Percentiles rank a stretch among this genome's conserved stretches.
Conservation (phyloP, 2,797 vertebrate species). For the Heliangelus exortis region DNA sequence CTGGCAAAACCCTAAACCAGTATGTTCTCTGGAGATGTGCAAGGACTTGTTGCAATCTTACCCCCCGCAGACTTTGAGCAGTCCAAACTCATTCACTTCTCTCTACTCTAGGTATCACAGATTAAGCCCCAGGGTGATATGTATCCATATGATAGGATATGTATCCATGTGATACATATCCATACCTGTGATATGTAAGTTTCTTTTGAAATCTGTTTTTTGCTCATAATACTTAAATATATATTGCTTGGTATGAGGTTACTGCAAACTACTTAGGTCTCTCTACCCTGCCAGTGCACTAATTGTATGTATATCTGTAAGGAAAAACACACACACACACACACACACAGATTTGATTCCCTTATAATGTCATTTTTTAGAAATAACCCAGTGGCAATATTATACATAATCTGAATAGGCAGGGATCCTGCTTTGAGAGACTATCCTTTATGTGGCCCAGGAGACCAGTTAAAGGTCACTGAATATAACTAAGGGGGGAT, state of each 20-base stretch:
- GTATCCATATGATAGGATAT: no score
- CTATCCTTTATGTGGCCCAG: not conserved
- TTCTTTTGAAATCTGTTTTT: not conserved
- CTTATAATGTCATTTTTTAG: not conserved
- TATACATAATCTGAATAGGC: not conserved
- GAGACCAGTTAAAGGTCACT: not conserved
- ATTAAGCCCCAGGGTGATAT: not conserved
- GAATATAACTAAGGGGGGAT: rapidly evolving
- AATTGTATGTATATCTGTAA: not conserved
- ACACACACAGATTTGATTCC: not conserved
- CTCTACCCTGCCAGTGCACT: not conserved
- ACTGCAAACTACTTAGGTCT: not conserved
- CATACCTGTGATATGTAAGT: not conserved
- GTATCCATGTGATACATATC: not conserved
- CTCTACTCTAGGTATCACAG: not conserved
- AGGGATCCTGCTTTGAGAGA: not conserved
- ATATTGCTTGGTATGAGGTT: not conserved
- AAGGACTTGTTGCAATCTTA: not conserved
- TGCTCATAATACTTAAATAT: not conserved
- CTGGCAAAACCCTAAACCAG: not conserved
- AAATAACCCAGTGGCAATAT: not conserved
- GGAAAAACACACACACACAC: not conserved
- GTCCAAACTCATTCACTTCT: not conserved
- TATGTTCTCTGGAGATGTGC: not conserved
- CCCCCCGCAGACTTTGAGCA: not conserved